These are phyloP conservation scores for Propithecus deckenii DNA, from an alignment of 2,797 vertebrate species.

Conservation along the genomic window DNA sequence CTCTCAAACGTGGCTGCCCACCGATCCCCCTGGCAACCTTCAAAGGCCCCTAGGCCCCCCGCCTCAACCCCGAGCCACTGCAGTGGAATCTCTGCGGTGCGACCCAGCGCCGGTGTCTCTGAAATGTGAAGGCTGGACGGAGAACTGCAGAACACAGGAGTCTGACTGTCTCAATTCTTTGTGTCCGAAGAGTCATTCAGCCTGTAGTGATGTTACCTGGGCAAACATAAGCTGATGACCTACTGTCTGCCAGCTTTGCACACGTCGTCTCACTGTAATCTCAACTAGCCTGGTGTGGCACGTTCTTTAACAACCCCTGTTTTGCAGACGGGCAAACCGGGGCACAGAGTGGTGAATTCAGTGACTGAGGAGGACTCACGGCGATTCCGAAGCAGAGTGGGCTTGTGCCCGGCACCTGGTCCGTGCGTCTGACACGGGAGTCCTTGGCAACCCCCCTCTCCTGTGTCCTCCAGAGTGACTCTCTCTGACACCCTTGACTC, in stretches of 20 bases:
- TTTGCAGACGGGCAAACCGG: background rate
- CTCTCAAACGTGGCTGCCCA: background rate
- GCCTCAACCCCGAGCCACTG: background rate
- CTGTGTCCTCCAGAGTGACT: background rate
- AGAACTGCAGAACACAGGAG: background rate
- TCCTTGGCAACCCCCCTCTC: background rate
- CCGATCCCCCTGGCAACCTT: background rate
- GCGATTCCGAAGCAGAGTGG: background rate
- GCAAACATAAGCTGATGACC: background rate
- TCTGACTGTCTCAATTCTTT: rapidly evolving
- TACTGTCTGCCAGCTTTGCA: background rate
- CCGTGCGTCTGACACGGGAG: background rate
- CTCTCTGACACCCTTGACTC: slow-evolving; percentile 25
- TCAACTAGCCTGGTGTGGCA: background rate
- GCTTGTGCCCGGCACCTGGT: background rate
- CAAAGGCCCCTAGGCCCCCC: background rate
- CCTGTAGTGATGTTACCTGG: background rate
- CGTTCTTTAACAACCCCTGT: background rate
- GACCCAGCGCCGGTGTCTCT: too few relatives aligned
- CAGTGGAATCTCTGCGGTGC: too few relatives aligned
- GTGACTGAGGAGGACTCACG: background rate
- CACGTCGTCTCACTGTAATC: background rate
- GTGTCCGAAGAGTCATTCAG: background rate
- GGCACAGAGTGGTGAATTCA: background rate
- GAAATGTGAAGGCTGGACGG: too few relatives aligned